phyloP scores from a whole-genome alignment of 2,797 vertebrate genomes.

The Chelon labrosus region DNA sequence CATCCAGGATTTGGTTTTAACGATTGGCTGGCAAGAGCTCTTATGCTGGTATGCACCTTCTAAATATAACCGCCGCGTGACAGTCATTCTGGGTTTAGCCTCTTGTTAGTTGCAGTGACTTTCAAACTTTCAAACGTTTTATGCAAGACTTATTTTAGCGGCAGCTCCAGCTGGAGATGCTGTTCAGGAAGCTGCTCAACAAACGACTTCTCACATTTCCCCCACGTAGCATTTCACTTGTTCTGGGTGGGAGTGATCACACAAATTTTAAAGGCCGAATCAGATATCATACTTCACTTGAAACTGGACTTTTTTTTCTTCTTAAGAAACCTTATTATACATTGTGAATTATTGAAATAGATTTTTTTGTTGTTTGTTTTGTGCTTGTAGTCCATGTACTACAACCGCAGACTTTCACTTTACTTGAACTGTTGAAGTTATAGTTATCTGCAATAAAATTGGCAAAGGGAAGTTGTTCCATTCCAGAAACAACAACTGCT shows the following conservation, averaged over 20 bases:
- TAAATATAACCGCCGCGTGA: slow-evolving; percentile 14
- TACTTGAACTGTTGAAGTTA: slow-evolving; percentile 42
- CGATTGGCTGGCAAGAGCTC: slow-evolving; percentile 41
- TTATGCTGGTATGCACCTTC: slow-evolving; percentile 39
- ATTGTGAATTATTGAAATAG: neutral
- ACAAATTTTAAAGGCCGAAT: slow-evolving; percentile 27
- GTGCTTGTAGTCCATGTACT: neutral
- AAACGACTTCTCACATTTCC: slow-evolving; percentile 68
- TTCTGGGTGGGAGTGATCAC: slow-evolving; percentile 33
- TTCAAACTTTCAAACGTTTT: slow-evolving; percentile 53
- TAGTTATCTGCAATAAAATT: slow-evolving; percentile 65
- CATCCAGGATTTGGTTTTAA: slow-evolving; percentile 36
- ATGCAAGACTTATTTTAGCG: slow-evolving; percentile 41
- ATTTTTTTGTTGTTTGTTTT: slow-evolving; percentile 4
- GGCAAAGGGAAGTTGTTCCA: slow-evolving; percentile 63
- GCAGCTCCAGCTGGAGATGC: slow-evolving; percentile 64
- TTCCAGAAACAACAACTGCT: slow-evolving; percentile 81
- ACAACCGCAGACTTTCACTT: slow-evolving; percentile 32
- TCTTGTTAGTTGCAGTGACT: slow-evolving; percentile 47
- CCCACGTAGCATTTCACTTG: slow-evolving; percentile 49
- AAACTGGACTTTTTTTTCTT: neutral
- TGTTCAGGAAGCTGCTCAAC: slow-evolving; percentile 67
- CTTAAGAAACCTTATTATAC: neutral
- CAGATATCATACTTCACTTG: slow-evolving; percentile 16
- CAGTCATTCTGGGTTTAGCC: neutral